Conservation (phyloP, 92 coral and sea anemone genomes). For the Epizoanthus ramosus region DNA sequence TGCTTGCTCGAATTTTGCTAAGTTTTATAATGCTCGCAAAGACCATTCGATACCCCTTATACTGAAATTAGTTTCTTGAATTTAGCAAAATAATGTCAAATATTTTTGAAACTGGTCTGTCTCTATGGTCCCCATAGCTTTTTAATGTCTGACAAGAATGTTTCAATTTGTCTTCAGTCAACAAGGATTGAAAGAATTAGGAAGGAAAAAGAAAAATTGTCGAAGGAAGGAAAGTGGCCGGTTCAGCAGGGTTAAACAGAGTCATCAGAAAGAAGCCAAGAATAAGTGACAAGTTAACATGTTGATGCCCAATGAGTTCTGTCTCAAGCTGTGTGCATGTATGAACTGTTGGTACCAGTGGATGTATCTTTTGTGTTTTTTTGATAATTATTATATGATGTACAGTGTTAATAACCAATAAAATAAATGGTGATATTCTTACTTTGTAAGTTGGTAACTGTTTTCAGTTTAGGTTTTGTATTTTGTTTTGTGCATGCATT, state of each 20-base stretch:
- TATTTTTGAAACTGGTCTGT: too few species aligned
- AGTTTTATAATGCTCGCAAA: too few species aligned
- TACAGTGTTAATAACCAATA: conserved; percentile 22
- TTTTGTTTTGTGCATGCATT: too few species aligned
- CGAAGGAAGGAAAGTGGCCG: conserved; percentile 37
- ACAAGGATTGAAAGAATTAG: conserved; percentile 41
- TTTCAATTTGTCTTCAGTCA: conserved; percentile 8
- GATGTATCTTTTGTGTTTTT: background rate
- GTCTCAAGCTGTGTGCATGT: background rate
- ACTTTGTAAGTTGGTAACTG: too few species aligned
- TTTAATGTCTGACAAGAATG: too few species aligned
- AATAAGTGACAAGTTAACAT: background rate
- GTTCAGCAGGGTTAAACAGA: background rate
- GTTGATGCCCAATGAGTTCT: background rate
- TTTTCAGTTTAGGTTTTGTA: too few species aligned
- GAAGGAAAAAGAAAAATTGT: conserved; percentile 27
- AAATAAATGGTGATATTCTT: conserved; percentile 10
- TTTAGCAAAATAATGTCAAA: too few species aligned
- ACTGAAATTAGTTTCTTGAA: too few species aligned
- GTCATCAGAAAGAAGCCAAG: background rate
- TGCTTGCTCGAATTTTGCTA: too few species aligned
- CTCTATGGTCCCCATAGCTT: too few species aligned
- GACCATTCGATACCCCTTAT: too few species aligned
- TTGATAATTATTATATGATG: background rate
- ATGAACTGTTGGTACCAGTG: background rate